Conservation (phyloP, 2,888 invertebrate genomes). For the Caenorhabditis drosophilae region DNA sequence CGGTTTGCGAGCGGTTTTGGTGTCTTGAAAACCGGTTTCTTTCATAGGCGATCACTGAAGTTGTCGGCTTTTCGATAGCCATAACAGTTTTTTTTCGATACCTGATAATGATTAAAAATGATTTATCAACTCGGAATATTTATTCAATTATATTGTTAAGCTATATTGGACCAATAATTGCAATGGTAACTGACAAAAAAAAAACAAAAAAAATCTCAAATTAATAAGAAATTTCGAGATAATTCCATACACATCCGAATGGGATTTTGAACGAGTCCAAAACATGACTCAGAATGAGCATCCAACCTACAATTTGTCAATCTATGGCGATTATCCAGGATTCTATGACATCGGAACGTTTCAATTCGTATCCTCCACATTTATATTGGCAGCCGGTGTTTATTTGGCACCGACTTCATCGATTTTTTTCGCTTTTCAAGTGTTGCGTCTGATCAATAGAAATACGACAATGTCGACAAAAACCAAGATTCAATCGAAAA, state of each 20-base stretch:
- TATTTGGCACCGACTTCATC: slow-evolving; percentile 20
- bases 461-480: slow-evolving; percentile 27
- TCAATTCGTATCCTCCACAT: slow-evolving; percentile 20
- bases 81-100: too few species aligned
- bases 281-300: slow-evolving; percentile 9
- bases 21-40: too few species aligned
- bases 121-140: too few species aligned
- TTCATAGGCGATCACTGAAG: too few species aligned
- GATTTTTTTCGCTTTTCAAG: slow-evolving; percentile 17
- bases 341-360: slow-evolving; percentile 12
- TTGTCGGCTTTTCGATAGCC: too few species aligned
- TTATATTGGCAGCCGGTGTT: slow-evolving; percentile 17
- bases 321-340: slow-evolving; percentile 17
- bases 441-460: slow-evolving; percentile 14
- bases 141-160: too few species aligned
- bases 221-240: too few species aligned
- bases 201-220: too few species aligned
- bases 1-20: too few species aligned
- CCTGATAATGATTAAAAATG: too few species aligned
- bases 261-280: slow-evolving; percentile 20
- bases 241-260: slow-evolving; percentile 16
- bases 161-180: too few species aligned
- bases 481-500: slow-evolving; percentile 29
- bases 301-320: slow-evolving; percentile 19
- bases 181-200: too few species aligned